Evolutionary conservation across 2,113 vertebrate genomes (phyloP).

Genomic region (Pseudonaja textilis): DNA sequence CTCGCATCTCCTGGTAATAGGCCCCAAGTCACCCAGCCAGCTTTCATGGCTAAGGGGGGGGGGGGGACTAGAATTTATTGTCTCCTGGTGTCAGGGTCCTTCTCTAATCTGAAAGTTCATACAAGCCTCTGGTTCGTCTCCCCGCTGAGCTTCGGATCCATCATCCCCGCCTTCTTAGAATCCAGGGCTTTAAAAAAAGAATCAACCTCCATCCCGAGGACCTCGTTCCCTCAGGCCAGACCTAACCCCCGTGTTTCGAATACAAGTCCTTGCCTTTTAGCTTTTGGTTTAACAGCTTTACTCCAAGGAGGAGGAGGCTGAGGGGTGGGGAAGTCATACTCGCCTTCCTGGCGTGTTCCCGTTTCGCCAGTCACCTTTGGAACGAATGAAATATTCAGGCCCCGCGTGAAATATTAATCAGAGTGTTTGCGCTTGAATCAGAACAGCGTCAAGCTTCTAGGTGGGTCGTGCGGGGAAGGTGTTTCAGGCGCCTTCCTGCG

Average conservation of each 20-base stretch:
- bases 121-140: not conserved
- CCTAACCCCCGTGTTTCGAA: not conserved
- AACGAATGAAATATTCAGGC: conserved; percentile 49
- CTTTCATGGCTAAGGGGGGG: no score
- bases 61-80: no score
- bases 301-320: not conserved
- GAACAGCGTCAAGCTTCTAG: conserved; percentile 33
- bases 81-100: not conserved
- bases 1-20: no score
- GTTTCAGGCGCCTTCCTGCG: conserved; percentile 37
- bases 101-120: not conserved
- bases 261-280: not conserved
- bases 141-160: not conserved
- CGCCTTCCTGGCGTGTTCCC: not conserved
- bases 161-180: not conserved
- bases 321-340: conserved; percentile 6
- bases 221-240: not conserved
- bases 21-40: no score
- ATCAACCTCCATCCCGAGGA: not conserved
- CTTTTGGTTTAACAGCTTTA: not conserved
- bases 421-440: conserved; percentile 38
- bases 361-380: conserved; percentile 53
- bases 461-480: conserved; percentile 44
- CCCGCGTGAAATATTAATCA: conserved; percentile 35
- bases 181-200: not conserved